Base-by-base conservation (phyloP, 2,797 vertebrate genomes). In the Spondyliosoma cantharus region DNA sequence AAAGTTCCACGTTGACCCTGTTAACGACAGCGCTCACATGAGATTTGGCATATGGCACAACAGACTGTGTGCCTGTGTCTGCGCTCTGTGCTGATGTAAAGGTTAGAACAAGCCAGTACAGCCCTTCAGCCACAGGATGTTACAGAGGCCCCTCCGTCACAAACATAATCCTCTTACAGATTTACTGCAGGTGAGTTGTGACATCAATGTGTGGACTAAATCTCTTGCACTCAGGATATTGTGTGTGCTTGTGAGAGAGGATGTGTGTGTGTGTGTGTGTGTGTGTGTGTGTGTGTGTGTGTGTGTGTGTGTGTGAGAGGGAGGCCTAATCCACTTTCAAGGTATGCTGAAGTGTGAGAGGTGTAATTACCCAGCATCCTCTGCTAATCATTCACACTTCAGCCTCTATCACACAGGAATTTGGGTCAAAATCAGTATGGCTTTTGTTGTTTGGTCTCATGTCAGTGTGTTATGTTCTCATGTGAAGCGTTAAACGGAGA, bases 131-230 rank as follows among this genome's bases (percentile, higher is more conserved):
- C 22, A 29, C 45, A 2, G 63, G 45, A 48, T 24, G 64, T 70
- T 37, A 63, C 84, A 62, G 53, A 81, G 66, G 71, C 71, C 77
- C 63, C 4, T 2, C 12, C 2, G 49, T 87, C 88, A 81, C 82
- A 32, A 32, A 58, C 14, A 2, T 92, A 93, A 94, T 91, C 93
- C 87, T 84, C 77, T 94, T 91, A 90, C 45, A 81, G 87, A 71
- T 83, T 83, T 78, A 84, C 66, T 76, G 70, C 83, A 87, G 84
- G 80, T 90, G 86, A 81, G 81, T 61, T 46, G 42, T 93, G 92
- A 93, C 91, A 93, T 93, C 92, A 90, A 58, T 76, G 76, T 62
- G 77, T 79, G 79, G 72, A 78, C 75, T 90, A 81, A 89, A 83
- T 86, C 86, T 70, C 68, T 70, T 80, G 77, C 85, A 58, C 75